Evolutionary conservation across 2,797 vertebrate genomes (phyloP).

Genomic region (Microhierax caerulescens): DNA sequence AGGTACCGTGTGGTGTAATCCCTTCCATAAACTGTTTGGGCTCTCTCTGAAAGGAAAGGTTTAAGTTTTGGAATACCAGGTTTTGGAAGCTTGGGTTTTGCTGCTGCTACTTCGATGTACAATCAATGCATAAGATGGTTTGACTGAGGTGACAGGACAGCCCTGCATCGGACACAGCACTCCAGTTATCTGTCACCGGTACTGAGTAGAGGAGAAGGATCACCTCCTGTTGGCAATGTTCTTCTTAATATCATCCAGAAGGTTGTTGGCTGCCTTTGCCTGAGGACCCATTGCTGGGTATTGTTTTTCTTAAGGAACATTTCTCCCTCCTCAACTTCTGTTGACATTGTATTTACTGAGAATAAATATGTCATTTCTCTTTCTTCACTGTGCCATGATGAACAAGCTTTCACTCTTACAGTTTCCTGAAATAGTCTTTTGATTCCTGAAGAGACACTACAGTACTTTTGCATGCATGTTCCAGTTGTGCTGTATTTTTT

Average conservation of each 20-base stretch:
- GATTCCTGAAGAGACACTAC: rapidly evolving
- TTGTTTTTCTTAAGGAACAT: not conserved
- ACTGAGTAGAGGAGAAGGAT: not conserved
- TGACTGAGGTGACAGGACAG: not conserved
- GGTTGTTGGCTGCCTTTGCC: rapidly evolving
- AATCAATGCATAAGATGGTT: not conserved
- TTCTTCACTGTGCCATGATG: not conserved
- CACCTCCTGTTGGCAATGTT: not conserved
- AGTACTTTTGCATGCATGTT: not conserved
- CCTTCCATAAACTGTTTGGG: not conserved
- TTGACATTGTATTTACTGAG: not conserved
- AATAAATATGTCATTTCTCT: not conserved
- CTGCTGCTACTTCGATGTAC: not conserved
- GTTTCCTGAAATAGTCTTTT: not conserved
- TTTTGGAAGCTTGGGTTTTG: not conserved
- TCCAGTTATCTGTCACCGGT: not conserved
- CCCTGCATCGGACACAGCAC: not conserved
- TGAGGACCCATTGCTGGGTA: rapidly evolving
- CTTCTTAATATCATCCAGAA: not conserved
- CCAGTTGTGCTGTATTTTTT: not conserved
- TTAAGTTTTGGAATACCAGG: too few relatives aligned
- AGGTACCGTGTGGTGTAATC: rapidly evolving
- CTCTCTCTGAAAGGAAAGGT: not conserved
- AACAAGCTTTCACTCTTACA: not conserved
- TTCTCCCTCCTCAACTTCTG: not conserved